Evolutionary conservation across 2,888 invertebrate genomes (phyloP), one percentile per base, ranked within the genome.

Genomic region (Cephus nigrinus): DNA sequence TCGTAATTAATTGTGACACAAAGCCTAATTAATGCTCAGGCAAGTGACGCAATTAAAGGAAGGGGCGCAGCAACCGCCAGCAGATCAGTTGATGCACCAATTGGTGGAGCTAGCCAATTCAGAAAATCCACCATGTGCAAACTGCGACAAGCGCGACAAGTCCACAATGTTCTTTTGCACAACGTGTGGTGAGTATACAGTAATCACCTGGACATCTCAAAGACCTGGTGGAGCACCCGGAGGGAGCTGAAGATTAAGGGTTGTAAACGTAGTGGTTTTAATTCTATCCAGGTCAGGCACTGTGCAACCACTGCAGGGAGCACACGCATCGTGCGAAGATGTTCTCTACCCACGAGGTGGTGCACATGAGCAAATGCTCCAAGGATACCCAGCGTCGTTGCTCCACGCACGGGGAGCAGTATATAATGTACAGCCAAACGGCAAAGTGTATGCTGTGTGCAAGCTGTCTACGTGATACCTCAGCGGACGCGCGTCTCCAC

Each of bases 121-220:
- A 81, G 94, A 95, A 86, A 94, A 95, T 88, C 95, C 96, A 75
- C 93, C 94, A 11, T 96, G 96, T 92, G 95, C 96, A 81, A 96
- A 96, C 91, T 96, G 96, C 91, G 96, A 96, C 92, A 95, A 95
- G 86, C 91, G 94, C 33, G 94, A 94, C 88, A 93, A 94, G 81
- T 91, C 93, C 79, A 95, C 95, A 78, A 96, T 96, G 96, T 96
- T 93, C 91, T 96, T 95, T 92, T 96, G 96, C 92, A 95, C 95
- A 89, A 96, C 96, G 74, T 96, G 96, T 89, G 94, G 95, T 94
- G 92, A 75, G 86, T 79, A 36, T 30, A 33, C 23, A 33, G 23
- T 12, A 15, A 40, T 40, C 5, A 23, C 23, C 23, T 23, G 23
- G 23, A 23, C 4, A 23, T 55, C 23, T 23, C 1, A 23, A 23